Percentiles rank a stretch among this genome's conserved stretches.
phyloP scores from a whole-genome alignment of 2,888 invertebrate genomes.

The Nemapogon koenigi region DNA sequence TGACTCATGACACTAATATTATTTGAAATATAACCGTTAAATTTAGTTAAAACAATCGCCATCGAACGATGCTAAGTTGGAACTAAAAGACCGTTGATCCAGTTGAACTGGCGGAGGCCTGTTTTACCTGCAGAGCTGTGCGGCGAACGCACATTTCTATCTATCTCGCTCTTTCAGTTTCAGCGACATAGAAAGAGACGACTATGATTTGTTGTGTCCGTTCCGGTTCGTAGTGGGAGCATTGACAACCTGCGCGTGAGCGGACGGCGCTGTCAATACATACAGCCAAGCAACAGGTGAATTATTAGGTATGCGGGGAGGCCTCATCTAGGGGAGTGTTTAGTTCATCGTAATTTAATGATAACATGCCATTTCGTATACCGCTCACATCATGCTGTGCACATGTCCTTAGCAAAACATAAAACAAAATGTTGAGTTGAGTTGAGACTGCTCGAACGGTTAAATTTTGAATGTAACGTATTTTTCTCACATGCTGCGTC shows the following conservation, averaged over 20 bases:
- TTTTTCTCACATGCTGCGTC: too few relatives aligned
- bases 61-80: slow-evolving; percentile 47
- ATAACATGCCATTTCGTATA: too few relatives aligned
- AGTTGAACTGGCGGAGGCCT: slow-evolving; percentile 46
- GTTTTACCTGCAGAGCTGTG: slow-evolving; percentile 41
- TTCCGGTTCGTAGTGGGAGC: slow-evolving; percentile 34
- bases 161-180: slow-evolving; percentile 27
- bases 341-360: too few relatives aligned
- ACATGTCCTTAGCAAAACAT: too few relatives aligned
- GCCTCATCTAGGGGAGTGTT: too few relatives aligned
- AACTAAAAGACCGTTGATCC: slow-evolving; percentile 66
- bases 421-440: too few relatives aligned
- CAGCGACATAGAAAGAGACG: slow-evolving; percentile 24
- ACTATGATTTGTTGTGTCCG: slow-evolving; percentile 22
- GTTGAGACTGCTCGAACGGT: too few relatives aligned
- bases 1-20: slow-evolving; percentile 43
- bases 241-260: slow-evolving; percentile 45
- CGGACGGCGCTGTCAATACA: slow-evolving; percentile 35
- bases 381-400: too few relatives aligned
- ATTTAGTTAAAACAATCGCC: slow-evolving; percentile 40
- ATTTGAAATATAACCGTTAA: slow-evolving; percentile 33
- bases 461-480: too few relatives aligned
- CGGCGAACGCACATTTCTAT: slow-evolving; percentile 20
- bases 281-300: slow-evolving; percentile 53
- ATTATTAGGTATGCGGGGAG: slow-evolving; percentile 39